Base-by-base conservation (phyloP, 2,113 vertebrate species). In the Nothoprocta pentlandii region DNA sequence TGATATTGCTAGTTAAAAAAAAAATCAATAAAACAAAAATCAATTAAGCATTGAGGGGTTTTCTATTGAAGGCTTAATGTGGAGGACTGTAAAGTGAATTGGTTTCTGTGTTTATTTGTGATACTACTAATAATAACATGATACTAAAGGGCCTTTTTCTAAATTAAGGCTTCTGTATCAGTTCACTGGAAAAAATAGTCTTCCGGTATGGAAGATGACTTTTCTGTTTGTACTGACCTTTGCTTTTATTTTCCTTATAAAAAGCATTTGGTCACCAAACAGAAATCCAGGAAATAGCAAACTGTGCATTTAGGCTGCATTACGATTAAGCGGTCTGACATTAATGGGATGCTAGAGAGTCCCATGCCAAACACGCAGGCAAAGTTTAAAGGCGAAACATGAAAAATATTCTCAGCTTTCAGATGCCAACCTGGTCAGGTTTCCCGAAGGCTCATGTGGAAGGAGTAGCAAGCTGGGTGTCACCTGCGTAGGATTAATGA, bases 41-140 rank as follows among this genome's bases (percentile, higher is more conserved):
- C 94, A 94, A 94, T 95, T 69, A 87, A 87, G 63, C 66, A 86
- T 90, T 86, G 91, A 93, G 94, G 93, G 95, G 74, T 94, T 94
- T 93, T 96, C 87, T 96, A 78, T 66, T 92, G 87, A 97, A 94
- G 96, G 76, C 87, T 94, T 89, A 85, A 93, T 95, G 75, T 92
- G 76, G 49, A 95, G 83, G 90, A 94, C 93, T 92, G 87, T 93
- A 94, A 96, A 97, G 93, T 94, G 96, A 96, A 93, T 94, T 94
- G 90, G 88, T 93, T 97, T 95, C 78, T 95, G 86, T 95, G 93
- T 96, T 96, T 97, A 96, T 97, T 95, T 97, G 93, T 93, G 92
- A 96, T 95, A 78, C 61, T 95, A 73, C 93, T 95, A 95, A 96
- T 97, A 96, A 90, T 95, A 95, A 92, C 92, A 81, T 94, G 89